These are phyloP conservation scores for Hucho hucho DNA, from an alignment of 2,113 vertebrate species.

Conservation along the genomic window DNA sequence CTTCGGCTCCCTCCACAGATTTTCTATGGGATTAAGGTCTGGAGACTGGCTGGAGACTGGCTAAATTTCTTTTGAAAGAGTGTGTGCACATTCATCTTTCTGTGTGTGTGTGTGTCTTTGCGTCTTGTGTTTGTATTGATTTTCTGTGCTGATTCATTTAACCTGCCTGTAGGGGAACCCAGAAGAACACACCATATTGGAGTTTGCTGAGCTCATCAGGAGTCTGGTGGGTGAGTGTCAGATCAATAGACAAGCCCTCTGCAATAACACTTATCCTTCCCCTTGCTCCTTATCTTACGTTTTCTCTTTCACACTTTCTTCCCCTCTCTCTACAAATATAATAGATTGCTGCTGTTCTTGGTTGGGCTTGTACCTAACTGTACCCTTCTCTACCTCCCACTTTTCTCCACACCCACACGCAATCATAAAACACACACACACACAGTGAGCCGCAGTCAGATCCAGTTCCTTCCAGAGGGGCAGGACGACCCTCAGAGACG, in stretches of 20 bases:
- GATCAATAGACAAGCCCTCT: too few relatives aligned
- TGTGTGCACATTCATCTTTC: too few relatives aligned
- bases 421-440: not conserved
- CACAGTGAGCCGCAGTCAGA: slow-evolving; percentile 88
- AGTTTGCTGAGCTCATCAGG: slow-evolving; percentile 97
- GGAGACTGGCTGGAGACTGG: too few relatives aligned
- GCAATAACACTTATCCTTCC: not conserved
- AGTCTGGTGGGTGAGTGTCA: slow-evolving; percentile 88
- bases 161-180: slow-evolving; percentile 86
- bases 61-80: too few relatives aligned
- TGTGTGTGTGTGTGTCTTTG: too few relatives aligned
- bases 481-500: slow-evolving; percentile 97
- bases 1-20: too few relatives aligned
- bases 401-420: too few relatives aligned
- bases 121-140: too few relatives aligned
- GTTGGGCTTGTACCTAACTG: not conserved
- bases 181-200: slow-evolving; percentile 95
- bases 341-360: not conserved
- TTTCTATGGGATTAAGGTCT: too few relatives aligned
- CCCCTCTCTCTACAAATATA: not conserved
- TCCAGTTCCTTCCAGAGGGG: slow-evolving; percentile 96
- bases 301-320: not conserved
- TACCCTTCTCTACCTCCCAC: too few relatives aligned
- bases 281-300: not conserved
- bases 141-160: not conserved